phyloP scores from a whole-genome alignment of 92 coral and sea anemone species.

The Isaurus tuberculatus region DNA sequence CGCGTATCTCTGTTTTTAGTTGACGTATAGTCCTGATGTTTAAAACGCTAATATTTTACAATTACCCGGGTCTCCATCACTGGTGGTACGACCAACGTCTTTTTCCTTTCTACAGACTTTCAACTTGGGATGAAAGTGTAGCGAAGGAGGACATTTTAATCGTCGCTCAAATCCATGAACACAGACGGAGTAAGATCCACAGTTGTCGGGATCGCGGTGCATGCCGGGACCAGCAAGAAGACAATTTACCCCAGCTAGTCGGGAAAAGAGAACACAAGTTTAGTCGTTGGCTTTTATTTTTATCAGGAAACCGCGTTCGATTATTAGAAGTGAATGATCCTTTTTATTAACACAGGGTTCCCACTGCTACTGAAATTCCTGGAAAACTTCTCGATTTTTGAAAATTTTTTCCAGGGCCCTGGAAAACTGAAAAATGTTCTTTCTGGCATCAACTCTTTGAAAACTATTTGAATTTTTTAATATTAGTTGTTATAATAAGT shows the following conservation, averaged over 20 bases:
- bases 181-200: not conserved
- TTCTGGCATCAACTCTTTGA: too few relatives aligned
- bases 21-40: too few relatives aligned
- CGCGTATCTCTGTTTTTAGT: too few relatives aligned
- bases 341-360: not conserved
- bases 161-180: constrained; percentile 19
- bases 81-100: not conserved
- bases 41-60: too few relatives aligned
- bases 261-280: not conserved
- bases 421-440: too few relatives aligned
- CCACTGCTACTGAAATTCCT: too few relatives aligned
- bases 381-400: too few relatives aligned
- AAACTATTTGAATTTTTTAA: too few relatives aligned
- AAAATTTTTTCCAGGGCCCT: too few relatives aligned
- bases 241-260: not conserved
- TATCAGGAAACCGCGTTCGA: too few relatives aligned
- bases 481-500: too few relatives aligned
- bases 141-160: not conserved
- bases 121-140: constrained; percentile 11
- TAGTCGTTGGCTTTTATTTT: not conserved
- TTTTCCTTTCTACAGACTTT: constrained; percentile 6
- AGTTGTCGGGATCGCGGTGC: constrained; percentile 25
- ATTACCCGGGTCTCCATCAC: constrained; percentile 9
- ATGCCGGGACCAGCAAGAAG: constrained; percentile 11
- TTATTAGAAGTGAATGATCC: too few relatives aligned